Percentiles rank a stretch among this genome's conserved stretches.
phyloP scores from a whole-genome alignment of 2,888 invertebrate species.

The Lasius fuliginosus region DNA sequence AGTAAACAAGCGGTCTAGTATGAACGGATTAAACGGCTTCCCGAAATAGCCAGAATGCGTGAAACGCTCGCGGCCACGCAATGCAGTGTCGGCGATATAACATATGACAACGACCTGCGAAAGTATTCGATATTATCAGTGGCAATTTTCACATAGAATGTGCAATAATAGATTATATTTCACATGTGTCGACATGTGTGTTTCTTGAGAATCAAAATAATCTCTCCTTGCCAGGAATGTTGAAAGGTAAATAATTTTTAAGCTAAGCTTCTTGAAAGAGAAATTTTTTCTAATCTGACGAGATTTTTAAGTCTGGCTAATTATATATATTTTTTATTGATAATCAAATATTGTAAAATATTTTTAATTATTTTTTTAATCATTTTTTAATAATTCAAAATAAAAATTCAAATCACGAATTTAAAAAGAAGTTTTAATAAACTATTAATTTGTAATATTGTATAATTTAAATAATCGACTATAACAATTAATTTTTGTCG shows the following conservation, averaged over 20 bases:
- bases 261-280: background rate
- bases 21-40: constrained; percentile 35
- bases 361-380: background rate
- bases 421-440: background rate
- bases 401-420: background rate
- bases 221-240: background rate
- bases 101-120: background rate
- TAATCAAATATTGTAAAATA: background rate
- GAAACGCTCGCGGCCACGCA: background rate
- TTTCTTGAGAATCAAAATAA: background rate
- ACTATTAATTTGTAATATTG: background rate
- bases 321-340: background rate
- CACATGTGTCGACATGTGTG: background rate
- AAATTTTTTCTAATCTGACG: background rate
- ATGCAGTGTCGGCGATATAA: background rate
- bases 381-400: background rate
- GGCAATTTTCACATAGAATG: background rate
- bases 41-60: constrained; percentile 36
- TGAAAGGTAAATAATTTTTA: background rate
- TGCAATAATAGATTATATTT: background rate
- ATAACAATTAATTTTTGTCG: background rate
- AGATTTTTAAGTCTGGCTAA: background rate
- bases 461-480: background rate
- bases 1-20: constrained; percentile 38
- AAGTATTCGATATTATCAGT: constrained; percentile 6